Base-by-base conservation (phyloP, 1,140 invertebrate species). In the Papilio dardanus region DNA sequence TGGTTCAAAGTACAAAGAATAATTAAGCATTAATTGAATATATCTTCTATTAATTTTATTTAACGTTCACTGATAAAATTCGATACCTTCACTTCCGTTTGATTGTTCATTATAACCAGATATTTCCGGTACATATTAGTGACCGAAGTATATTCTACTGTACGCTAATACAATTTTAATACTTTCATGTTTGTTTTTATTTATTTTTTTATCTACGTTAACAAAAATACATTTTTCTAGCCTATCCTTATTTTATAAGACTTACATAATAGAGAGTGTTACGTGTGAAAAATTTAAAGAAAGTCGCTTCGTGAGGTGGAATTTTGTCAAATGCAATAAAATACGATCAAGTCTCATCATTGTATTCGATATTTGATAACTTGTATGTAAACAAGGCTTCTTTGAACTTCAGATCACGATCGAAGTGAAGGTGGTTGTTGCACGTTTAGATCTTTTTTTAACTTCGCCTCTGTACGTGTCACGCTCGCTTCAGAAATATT, bases 351-450 rank as follows among this genome's bases (percentile, higher is more conserved):
- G 8, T 62, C 54, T 62, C 54, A 16, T n/a, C n/a, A 62, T 21
- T 62, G 54, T 62, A 62, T 62, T 62, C 24, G 12, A 14, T 62
- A 62, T 62, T 62, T 62, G 24, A 62, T 30, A 30, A 62, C 54
- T 62, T 62, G 24, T 30, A 62, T 62, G 74, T 67, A 66, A 75
- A 66, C 33, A 58, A 68, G 7, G 12, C 30, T 46, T 66, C 31
- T 71, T 68, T 68, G 31, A 68, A 30, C 24, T 68, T 75, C 40
- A 67, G 31, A 65, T 76, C 65, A 76, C 46, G 77, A 78, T 74
- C 77, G 74, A 78, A 76, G 77, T 42, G 71, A 74, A 78, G 74
- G 69, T 78, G 77, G 31, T 40, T 54, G 19, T 62, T 4, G 54
- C 54, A 62, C 31, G 33, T 58, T 31, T 31, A 74, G 24, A 14